phyloP scores from a whole-genome alignment of 2,888 invertebrate genomes.

The Clostera curtula region DNA sequence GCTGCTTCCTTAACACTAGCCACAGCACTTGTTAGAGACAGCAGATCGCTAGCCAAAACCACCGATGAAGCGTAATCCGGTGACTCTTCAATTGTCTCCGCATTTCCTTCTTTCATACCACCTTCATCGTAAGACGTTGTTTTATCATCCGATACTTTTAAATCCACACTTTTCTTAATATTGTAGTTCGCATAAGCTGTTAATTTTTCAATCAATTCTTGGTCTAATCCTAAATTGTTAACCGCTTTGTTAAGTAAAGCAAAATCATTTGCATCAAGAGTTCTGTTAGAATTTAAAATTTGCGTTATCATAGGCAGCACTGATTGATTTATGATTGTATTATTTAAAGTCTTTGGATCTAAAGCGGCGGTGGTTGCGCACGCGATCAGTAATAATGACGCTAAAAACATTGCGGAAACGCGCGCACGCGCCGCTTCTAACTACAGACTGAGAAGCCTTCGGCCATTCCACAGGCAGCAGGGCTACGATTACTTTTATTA shows the following conservation, averaged over 20 bases:
- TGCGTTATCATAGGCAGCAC: slow-evolving; percentile 35
- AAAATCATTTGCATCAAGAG: slow-evolving; percentile 35
- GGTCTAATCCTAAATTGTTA: slow-evolving; percentile 37
- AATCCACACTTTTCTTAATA: slow-evolving; percentile 16
- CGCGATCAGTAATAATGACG: slow-evolving; percentile 41
- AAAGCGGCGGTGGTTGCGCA: slow-evolving; percentile 39
- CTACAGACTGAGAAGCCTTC: slow-evolving; percentile 44
- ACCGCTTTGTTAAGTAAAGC: slow-evolving; percentile 41
- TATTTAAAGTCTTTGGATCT: slow-evolving; percentile 28
- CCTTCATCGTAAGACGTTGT: slow-evolving; percentile 30
- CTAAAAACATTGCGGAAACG: slow-evolving; percentile 35
- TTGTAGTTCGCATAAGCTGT: slow-evolving; percentile 30
- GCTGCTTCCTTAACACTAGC: slow-evolving; percentile 55
- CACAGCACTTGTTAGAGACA: slow-evolving; percentile 64
- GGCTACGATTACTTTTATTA: no score
- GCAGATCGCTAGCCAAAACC: slow-evolving; percentile 62
- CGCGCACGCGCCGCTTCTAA: slow-evolving; percentile 55
- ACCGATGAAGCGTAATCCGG: slow-evolving; percentile 68
- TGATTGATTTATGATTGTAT: slow-evolving; percentile 37
- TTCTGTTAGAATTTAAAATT: slow-evolving; percentile 37
- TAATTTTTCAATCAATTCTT: slow-evolving; percentile 40
- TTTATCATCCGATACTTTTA: slow-evolving; percentile 22
- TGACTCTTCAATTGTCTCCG: slow-evolving; percentile 52
- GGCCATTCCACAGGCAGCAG: slow-evolving; percentile 19
- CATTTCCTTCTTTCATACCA: slow-evolving; percentile 27